These are phyloP conservation scores for Anarsia innoxiella DNA, from an alignment of 2,888 invertebrate species.

Conservation along the genomic window DNA sequence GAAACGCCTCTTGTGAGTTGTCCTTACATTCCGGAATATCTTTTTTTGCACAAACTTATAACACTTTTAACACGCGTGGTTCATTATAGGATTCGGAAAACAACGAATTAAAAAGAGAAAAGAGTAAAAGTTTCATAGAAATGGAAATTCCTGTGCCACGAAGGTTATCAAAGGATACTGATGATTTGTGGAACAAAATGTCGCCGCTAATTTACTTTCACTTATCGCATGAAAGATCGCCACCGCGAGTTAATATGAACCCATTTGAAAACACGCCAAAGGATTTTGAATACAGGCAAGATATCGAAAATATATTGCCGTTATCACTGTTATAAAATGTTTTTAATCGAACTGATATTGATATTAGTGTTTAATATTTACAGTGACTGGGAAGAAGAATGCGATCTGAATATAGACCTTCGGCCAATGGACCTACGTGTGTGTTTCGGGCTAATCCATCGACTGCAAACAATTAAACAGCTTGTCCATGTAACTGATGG, in stretches of 20 bases:
- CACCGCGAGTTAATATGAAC: slow-evolving; percentile 29
- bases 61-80: too few relatives aligned
- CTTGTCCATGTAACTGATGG: not conserved
- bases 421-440: slow-evolving; percentile 34
- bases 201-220: slow-evolving; percentile 41
- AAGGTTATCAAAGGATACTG: not conserved
- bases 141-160: too few relatives aligned
- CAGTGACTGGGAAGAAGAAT: slow-evolving; percentile 58
- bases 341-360: too few relatives aligned
- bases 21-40: too few relatives aligned
- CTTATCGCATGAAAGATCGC: slow-evolving; percentile 44
- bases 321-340: too few relatives aligned
- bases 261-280: slow-evolving; percentile 52
- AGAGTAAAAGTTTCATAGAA: too few relatives aligned
- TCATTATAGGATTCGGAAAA: too few relatives aligned
- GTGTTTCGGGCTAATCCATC: slow-evolving; percentile 45
- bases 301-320: too few relatives aligned
- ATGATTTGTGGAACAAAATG: slow-evolving; percentile 43
- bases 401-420: slow-evolving; percentile 31
- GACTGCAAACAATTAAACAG: slow-evolving; percentile 18
- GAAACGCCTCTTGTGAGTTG: too few relatives aligned
- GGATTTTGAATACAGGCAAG: slow-evolving; percentile 56
- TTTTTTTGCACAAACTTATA: too few relatives aligned
- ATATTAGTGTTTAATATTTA: too few relatives aligned
- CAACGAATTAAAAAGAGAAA: too few relatives aligned